Percentiles rank a stretch among this genome's conserved stretches.
These are phyloP conservation scores for Anneissia japonica DNA, from an alignment of 35 echinoderm and acorn worm genomes.

Conservation along the genomic window DNA sequence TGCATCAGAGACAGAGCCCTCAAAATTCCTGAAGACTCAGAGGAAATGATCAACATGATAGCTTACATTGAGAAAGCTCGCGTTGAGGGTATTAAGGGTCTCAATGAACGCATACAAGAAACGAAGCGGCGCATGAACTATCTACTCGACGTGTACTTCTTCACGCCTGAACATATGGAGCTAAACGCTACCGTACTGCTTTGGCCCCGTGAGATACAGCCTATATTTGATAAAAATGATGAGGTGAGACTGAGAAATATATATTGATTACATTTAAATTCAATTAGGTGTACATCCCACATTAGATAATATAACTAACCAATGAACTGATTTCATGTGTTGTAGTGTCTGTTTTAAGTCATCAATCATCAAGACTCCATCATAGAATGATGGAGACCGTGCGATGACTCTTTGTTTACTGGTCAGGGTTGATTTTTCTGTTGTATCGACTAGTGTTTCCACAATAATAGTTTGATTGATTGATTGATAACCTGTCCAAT, in stretches of 20 bases:
- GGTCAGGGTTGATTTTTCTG: too few species aligned
- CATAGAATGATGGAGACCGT: too few species aligned
- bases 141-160: conserved; percentile 90
- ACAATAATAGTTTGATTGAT: too few species aligned
- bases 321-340: too few species aligned
- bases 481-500: too few species aligned
- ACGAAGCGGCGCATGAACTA: conserved; percentile 73
- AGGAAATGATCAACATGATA: conserved; percentile 96
- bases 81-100: conserved; percentile 71
- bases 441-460: too few species aligned
- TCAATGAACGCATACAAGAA: conserved; percentile 63
- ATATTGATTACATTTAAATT: neutral
- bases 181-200: conserved; percentile 74
- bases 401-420: too few species aligned
- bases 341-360: too few species aligned
- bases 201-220: conserved; percentile 79
- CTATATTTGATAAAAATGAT: conserved; percentile 96
- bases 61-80: conserved; percentile 89
- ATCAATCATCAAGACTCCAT: too few species aligned
- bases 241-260: conserved; percentile 44
- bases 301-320: neutral
- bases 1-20: conserved; percentile 86
- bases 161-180: conserved; percentile 81
- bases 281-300: neutral
- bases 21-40: conserved; percentile 68